phyloP scores from a whole-genome alignment of 64 coral and sea anemone species.

The Montipora foliosa region DNA sequence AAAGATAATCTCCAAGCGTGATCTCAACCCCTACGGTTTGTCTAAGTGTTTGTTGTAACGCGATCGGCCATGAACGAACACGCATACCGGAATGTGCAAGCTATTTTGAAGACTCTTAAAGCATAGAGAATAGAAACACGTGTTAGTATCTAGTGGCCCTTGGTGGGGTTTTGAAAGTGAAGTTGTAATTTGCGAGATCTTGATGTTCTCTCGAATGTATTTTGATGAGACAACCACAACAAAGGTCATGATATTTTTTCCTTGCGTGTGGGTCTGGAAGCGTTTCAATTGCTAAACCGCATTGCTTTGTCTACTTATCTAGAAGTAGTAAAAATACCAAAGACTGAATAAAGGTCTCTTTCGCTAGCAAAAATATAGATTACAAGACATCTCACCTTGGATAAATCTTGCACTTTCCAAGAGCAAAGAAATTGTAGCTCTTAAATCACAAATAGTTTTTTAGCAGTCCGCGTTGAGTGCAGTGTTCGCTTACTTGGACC shows the following conservation, averaged over 20 bases:
- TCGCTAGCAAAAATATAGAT: neutral
- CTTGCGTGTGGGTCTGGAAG: neutral
- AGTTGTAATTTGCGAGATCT: neutral
- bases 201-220: neutral
- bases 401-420: neutral
- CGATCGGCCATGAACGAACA: neutral
- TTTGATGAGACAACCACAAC: neutral
- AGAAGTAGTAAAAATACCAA: neutral
- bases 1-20: neutral
- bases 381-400: neutral
- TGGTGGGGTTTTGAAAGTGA: too few species aligned
- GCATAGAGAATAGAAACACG: neutral
- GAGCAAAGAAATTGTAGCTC: neutral
- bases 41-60: neutral
- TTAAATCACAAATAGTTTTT: neutral
- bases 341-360: neutral
- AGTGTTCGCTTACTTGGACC: neutral
- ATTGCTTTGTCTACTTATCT: neutral
- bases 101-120: neutral
- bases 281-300: neutral
- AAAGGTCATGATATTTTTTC: neutral
- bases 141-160: neutral
- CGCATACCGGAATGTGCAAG: neutral
- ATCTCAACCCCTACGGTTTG: neutral
- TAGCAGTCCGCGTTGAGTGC: neutral